These are phyloP conservation scores for Ceratina australensis DNA, from an alignment of 1,140 invertebrate species.

Conservation along the genomic window DNA sequence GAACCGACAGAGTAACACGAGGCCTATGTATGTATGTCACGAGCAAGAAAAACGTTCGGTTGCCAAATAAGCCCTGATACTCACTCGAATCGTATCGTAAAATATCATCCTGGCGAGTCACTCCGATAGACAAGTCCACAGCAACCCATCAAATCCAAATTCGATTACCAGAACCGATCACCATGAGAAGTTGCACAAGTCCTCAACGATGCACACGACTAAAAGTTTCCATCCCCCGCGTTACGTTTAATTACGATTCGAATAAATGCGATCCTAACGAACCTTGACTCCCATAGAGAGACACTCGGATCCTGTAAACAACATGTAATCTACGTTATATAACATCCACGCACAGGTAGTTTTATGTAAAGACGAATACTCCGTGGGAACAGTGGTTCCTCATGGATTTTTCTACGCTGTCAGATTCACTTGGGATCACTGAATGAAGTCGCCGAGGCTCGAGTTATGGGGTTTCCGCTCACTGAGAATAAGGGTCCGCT, in stretches of 20 bases:
- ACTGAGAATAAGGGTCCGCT: background rate
- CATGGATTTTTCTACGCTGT: background rate
- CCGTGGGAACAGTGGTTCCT: no score
- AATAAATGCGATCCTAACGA: no score
- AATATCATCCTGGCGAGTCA: conserved; percentile 5
- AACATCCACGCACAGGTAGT: background rate
- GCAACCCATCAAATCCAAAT: background rate
- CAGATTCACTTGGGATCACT: background rate
- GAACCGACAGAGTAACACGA: no score
- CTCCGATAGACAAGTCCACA: background rate
- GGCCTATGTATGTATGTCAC: no score
- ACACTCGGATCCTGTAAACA: background rate
- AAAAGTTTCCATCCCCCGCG: no score
- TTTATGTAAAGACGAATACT: background rate
- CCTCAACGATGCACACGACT: no score
- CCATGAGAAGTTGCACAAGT: no score
- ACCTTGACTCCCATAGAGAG: no score
- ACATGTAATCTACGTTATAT: background rate
- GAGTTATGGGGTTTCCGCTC: background rate
- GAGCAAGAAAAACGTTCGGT: no score
- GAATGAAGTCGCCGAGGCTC: no score
- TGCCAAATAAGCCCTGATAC: background rate
- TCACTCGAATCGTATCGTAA: conserved; percentile 10
- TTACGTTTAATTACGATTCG: background rate
- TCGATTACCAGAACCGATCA: no score